Evolutionary conservation across 2,113 vertebrate genomes (phyloP).

Genomic region (Aegypius monachus): DNA sequence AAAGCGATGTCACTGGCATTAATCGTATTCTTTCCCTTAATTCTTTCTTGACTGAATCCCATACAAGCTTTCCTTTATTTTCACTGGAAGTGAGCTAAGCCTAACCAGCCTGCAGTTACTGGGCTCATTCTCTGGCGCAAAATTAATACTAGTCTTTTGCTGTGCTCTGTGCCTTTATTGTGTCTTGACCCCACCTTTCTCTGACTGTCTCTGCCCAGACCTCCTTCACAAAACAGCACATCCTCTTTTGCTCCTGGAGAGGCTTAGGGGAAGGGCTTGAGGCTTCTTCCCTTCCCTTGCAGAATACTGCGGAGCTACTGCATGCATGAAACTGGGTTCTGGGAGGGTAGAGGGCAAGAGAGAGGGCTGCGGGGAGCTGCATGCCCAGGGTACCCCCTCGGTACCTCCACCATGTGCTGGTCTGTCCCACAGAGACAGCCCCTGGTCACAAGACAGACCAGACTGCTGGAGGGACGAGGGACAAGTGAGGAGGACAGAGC

Average conservation of each 20-base stretch:
- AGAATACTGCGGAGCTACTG: background rate
- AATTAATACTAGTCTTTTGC: background rate
- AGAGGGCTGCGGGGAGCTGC: background rate
- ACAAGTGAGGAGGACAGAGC: background rate
- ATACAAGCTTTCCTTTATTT: background rate
- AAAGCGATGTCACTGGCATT: background rate
- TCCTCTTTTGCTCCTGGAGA: background rate
- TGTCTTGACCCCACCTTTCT: background rate
- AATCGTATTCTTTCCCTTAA: background rate
- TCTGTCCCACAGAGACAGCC: background rate
- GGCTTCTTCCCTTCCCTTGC: background rate
- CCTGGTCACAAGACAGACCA: background rate
- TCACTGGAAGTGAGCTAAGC: background rate
- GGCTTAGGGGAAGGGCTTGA: background rate
- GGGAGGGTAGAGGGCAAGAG: background rate
- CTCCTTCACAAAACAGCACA: background rate
- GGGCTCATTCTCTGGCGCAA: background rate
- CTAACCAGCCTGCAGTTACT: background rate
- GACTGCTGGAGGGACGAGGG: background rate
- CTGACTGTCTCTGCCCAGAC: background rate
- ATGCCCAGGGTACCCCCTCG: rapidly evolving
- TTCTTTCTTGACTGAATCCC: background rate
- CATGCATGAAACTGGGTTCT: background rate
- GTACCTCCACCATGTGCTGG: background rate
- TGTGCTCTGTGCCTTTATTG: background rate